Evolutionary conservation across 2,888 invertebrate genomes (phyloP), one percentile per base, ranked within the genome.

Genomic region (Cartodere bifasciata): DNA sequence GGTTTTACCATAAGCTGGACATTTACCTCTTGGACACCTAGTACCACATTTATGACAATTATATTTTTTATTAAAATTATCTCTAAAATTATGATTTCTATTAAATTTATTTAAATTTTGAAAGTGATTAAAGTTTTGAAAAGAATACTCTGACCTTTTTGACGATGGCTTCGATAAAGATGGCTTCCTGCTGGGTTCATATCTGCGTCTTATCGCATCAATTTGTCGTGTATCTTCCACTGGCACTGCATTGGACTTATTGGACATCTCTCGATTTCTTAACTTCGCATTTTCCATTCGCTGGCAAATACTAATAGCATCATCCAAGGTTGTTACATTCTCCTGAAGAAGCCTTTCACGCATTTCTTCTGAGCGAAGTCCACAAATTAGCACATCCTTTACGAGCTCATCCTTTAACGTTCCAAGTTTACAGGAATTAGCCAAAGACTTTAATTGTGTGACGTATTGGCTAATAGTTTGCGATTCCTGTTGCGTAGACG

Each of bases 1-100:
- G 12, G 9, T 20, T 31, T 31, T 38, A 6, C 34, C 29, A 23
- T 23, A 36, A 7, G 39, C 38, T 2, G 42, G 37, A 32, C 42
- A 44, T 28, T 36, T 29, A 9, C 9, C 9, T 7, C 7, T 20
- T 20, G 20, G 20, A 20, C 9, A 9, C 7, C 20, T 20, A 7
- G 7, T 20, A 7, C 20, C 20, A 20, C 20, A 20, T 7, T 20
- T 20, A 7, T 9, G 7, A 20, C 20, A 20, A 9, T 20, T 20
- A 9, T 20, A n/a, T n/a, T n/a, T n/a, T n/a, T n/a, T n/a, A n/a
- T n/a, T n/a, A n/a, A n/a, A n/a, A n/a, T n/a, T n/a, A n/a, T n/a
- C n/a, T n/a, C n/a, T n/a, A n/a, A n/a, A n/a, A n/a, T n/a, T n/a
- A n/a, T n/a, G n/a, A n/a, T n/a, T n/a, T n/a, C n/a, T n/a, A n/a